These are phyloP conservation scores for Tolypeutes matacus DNA, from an alignment of 2,797 vertebrate species.

Conservation along the genomic window DNA sequence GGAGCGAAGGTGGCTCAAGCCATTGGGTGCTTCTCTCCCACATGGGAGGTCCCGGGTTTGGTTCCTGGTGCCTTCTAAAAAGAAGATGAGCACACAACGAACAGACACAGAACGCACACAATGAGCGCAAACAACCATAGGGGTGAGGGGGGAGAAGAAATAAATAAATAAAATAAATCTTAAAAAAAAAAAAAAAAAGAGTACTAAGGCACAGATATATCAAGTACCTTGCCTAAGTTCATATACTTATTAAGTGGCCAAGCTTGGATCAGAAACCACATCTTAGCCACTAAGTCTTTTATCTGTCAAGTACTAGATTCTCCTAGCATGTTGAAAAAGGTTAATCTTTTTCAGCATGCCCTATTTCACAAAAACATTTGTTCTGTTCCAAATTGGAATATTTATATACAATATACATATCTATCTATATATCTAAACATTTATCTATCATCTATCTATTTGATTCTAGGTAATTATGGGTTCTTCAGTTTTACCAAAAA, in stretches of 20 bases:
- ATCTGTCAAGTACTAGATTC: not conserved
- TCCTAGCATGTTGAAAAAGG: not conserved
- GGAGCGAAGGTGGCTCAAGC: no score
- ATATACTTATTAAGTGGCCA: not conserved
- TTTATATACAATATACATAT: not conserved
- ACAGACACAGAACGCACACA: no score
- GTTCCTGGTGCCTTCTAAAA: no score
- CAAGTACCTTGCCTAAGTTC: not conserved
- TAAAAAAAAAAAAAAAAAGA: no score
- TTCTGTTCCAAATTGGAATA: not conserved
- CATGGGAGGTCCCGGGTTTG: no score
- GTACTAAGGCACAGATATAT: constrained; percentile 8
- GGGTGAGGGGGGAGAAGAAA: no score
- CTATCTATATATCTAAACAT: not conserved
- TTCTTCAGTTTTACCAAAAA: constrained; percentile 51
- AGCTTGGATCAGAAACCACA: not conserved
- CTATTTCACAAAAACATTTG: not conserved
- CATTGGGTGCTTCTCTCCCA: no score
- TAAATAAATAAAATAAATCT: no score
- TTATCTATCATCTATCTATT: not conserved
- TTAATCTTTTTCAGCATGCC: not conserved
- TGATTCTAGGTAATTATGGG: not conserved
- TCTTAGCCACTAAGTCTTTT: not conserved
- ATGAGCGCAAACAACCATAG: no score
- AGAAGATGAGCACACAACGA: no score